Percentiles rank a stretch among this genome's conserved stretches.
phyloP scores from a whole-genome alignment of 2,113 vertebrate genomes.

The Balaenoptera acutorostrata region DNA sequence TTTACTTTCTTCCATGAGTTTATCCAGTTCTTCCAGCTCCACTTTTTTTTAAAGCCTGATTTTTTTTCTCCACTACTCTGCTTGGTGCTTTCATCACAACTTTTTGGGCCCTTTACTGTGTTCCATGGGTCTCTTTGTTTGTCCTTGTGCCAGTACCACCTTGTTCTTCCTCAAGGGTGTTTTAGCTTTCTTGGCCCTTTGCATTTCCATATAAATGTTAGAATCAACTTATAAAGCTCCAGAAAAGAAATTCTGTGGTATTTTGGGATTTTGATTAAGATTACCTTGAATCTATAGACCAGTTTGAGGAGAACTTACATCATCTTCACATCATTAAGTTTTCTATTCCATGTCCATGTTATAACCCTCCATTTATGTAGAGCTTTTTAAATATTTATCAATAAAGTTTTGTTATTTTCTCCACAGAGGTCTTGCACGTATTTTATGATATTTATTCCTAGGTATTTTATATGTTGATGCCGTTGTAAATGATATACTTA shows the following conservation, averaged over 20 bases:
- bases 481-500: background rate
- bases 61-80: background rate
- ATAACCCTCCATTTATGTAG: background rate
- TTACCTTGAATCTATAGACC: background rate
- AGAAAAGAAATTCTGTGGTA: background rate
- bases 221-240: background rate
- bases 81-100: background rate
- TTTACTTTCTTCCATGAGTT: background rate
- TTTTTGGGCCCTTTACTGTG: background rate
- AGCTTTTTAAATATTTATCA: background rate
- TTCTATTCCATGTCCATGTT: background rate
- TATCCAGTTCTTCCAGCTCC: background rate
- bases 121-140: background rate
- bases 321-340: background rate
- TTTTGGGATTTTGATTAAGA: background rate
- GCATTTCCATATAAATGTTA: background rate
- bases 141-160: background rate
- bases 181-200: background rate
- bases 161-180: background rate
- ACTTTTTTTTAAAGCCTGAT: background rate
- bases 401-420: background rate
- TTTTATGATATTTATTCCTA: background rate
- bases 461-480: background rate
- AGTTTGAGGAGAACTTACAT: background rate
- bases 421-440: background rate